Base-by-base conservation (phyloP, 2,888 invertebrate genomes). In the Drosophila gaucha region DNA sequence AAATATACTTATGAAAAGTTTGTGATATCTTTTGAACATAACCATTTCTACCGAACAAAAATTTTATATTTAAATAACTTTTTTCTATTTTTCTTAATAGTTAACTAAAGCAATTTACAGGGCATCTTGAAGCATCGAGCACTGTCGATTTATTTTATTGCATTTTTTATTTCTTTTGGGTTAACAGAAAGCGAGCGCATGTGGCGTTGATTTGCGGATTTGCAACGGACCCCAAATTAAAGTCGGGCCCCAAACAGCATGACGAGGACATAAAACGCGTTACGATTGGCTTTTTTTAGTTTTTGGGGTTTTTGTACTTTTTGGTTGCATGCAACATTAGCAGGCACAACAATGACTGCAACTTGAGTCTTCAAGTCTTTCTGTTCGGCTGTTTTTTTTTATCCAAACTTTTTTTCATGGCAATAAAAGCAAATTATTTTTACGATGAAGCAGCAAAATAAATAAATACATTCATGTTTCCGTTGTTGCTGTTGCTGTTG, bases 341-440 rank as follows among this genome's bases (percentile, higher is more conserved):
- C 72, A 44, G 38, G 41, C 52, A 38, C 22, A 44, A 54, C 68
- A 68, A 60, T 67, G 52, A 67, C 22, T 55, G 68, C 69, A 55
- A 55, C 64, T 58, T 50, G 58, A 43, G 24, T 35, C 24, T 16
- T 4, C 14, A 35, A 33, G 10, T 36, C 26, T 14, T 38, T 51
- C 55, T 41, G 22, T 57, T 43, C 64, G 54, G n/a, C 28, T 6
- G 51, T 67, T 58, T 60, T 35, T 41, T 52, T 47, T 69, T 36
- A 54, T 54, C 50, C 38, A 30, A 43, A 12, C 47, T 36, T 43
- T 56, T 57, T 43, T 47, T 47, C 52, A 43, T 52, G 68, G 74
- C 71, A 80, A 84, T 79, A 80, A 84, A 86, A 77, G 50, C 72
- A 82, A 82, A 82, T 86, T 78, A 83, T 82, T 83, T 86, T 80